Evolutionary conservation across 2,113 vertebrate genomes (phyloP), one percentile per base, ranked within the genome.

Genomic region (Peromyscus californicus): DNA sequence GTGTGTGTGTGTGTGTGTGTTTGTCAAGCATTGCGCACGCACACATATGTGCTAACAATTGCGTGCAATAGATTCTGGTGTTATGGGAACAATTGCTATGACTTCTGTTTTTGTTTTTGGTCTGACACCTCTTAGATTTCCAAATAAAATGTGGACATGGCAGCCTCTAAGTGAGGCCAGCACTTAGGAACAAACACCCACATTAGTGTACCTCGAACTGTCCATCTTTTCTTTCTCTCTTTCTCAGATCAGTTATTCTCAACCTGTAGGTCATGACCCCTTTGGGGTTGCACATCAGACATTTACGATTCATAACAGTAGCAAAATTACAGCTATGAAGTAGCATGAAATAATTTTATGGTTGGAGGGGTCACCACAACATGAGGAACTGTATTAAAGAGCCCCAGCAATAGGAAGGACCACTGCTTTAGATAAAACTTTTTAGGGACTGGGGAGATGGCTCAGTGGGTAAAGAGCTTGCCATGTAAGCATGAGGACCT

Each of bases 141-240:
- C 63, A 93, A 96, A 79, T 89, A 87, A 97, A 97, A 95, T 67
- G 36, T 5, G 19, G 15, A 79, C 39, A 59, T 19, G 21, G n/a
- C n/a, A 59, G 51, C 87, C 51, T 29, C 88, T 76, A 57, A 33
- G 19, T 4, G 3, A 61, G 54, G 15, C 29, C 31, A 42, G 31
- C 72, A 31, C 7, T 31, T 76, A 33, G 26, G 17, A 45, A 45
- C 72, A 45, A 78, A 51, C 2, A 29, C 45, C 31, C 65, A 12
- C 26, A 48, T 51, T 65, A 65, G 48, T 36, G 42, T 1, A 16
- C 21, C 42, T 78, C 74, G 79, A 22, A 78, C 39, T 63, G 3
- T 65, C 21, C 11, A 4, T 29, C 6, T 45, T 74, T 26, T 26
- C 39, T 42, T 29, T 61, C 11, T 57, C 57, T 82, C 21, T 78